Conservation (phyloP, 2,888 invertebrate genomes). For the Drosophila cognata region DNA sequence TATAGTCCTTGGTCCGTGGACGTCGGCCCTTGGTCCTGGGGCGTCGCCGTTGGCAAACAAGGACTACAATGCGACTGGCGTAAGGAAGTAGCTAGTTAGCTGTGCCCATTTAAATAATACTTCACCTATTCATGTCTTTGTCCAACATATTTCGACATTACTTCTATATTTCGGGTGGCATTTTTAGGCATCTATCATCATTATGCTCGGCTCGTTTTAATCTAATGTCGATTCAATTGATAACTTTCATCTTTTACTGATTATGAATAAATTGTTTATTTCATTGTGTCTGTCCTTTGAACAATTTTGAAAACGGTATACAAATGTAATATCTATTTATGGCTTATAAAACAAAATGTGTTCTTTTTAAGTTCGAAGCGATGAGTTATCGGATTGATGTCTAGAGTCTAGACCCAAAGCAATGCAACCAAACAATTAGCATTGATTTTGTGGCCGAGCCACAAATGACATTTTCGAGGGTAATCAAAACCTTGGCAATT, state of each 20-base stretch:
- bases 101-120: conserved; percentile 76
- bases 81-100: conserved; percentile 82
- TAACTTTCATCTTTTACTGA: neutral
- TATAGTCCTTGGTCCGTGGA: conserved; percentile 1
- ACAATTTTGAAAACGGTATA: neutral
- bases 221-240: conserved; percentile 1
- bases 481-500: conserved; percentile 74
- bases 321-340: neutral
- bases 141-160: conserved; percentile 14
- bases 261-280: neutral
- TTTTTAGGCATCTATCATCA: conserved; percentile 6
- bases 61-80: conserved; percentile 67
- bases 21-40: conserved; percentile 11
- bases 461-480: conserved; percentile 48
- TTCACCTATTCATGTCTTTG: conserved; percentile 37
- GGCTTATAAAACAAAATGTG: neutral
- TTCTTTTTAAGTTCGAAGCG: neutral
- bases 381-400: conserved; percentile 1
- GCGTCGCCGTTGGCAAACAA: conserved; percentile 57
- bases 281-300: neutral
- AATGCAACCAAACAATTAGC: conserved; percentile 9
- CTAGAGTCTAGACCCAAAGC: conserved; percentile 6
- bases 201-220: neutral
- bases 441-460: conserved; percentile 15
- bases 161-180: conserved; percentile 32